These are phyloP conservation scores for Boloria euphrosyne DNA, from an alignment of 2,888 invertebrate genomes.

Conservation along the genomic window DNA sequence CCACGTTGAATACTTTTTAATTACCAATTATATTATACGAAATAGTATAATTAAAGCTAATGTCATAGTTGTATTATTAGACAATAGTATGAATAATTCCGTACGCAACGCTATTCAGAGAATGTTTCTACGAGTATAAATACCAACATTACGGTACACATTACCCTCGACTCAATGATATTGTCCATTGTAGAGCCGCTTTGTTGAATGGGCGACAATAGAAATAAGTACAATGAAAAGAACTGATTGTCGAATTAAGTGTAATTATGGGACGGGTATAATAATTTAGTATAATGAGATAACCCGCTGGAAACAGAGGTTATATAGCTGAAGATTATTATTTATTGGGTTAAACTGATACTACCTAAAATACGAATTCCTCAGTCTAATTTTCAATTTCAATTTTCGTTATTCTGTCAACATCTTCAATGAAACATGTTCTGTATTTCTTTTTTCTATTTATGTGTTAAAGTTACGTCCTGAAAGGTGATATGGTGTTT, in stretches of 20 bases:
- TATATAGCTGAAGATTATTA: background rate
- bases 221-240: constrained; percentile 56
- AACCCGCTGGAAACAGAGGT: background rate
- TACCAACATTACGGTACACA: constrained; percentile 49
- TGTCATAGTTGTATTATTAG: constrained; percentile 5
- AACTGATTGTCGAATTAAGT: constrained; percentile 59
- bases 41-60: background rate
- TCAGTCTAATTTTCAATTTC: too few species aligned
- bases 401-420: too few species aligned
- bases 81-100: constrained; percentile 12
- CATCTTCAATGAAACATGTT: too few species aligned
- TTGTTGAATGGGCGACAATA: constrained; percentile 56
- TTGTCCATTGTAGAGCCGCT: constrained; percentile 61
- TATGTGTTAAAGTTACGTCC: too few species aligned
- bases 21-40: background rate
- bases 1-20: background rate
- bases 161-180: constrained; percentile 48
- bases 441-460: too few species aligned
- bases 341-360: too few species aligned
- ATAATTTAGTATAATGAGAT: constrained; percentile 19
- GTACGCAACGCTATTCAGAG: constrained; percentile 23
- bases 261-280: constrained; percentile 51
- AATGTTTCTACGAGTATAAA: constrained; percentile 36
- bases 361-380: too few species aligned
- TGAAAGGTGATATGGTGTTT: too few species aligned